Evolutionary conservation across 2,113 vertebrate species (phyloP), one percentile per base, ranked within the genome.

Genomic region (Sphaerodactylus townsendi): DNA sequence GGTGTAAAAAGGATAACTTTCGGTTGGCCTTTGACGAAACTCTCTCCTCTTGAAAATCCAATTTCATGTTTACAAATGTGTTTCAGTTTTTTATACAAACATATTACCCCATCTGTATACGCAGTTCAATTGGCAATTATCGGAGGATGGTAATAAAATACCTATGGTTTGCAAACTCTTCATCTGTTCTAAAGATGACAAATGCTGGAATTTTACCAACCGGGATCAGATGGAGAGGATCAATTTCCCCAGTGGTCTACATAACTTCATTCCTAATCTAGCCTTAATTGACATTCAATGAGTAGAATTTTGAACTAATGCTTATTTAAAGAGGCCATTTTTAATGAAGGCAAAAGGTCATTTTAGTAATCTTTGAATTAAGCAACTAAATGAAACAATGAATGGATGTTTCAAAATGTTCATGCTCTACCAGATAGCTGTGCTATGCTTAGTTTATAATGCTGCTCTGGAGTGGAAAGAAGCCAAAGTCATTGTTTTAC

Each of bases 291-390:
- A 73, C 85, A 92, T 87, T 89, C 70, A 75, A 71, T 15, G 2
- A 17, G 88, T 85, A 87, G 69, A 86, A 89, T 92, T 93, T 93
- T 89, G 88, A 90, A 91, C 46, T 81, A 81, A 88, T 85, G 37
- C n/a, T 93, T 93, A 90, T 90, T 94, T 93, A 85, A 92, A 77
- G 25, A 76, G 81, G 69, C 9, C 9, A 78, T 80, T 89, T 93
- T 91, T 92, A 93, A 93, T 89, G 74, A 93, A 91, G 74, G 68
- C 10, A 87, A 90, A 85, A 85, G 84, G 75, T 91, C 82, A 88
- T 92, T 94, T 87, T 82, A 91, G 64, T 89, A 90, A 92, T 93
- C 65, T 90, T 79, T 91, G 56, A 90, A 90, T 89, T 88, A 77
- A 56, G 91, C 77, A 75, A 91, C 84, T 85, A 93, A 91, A 89